Conservation (phyloP, 1,140 invertebrate genomes). For the Bombus turneri region DNA sequence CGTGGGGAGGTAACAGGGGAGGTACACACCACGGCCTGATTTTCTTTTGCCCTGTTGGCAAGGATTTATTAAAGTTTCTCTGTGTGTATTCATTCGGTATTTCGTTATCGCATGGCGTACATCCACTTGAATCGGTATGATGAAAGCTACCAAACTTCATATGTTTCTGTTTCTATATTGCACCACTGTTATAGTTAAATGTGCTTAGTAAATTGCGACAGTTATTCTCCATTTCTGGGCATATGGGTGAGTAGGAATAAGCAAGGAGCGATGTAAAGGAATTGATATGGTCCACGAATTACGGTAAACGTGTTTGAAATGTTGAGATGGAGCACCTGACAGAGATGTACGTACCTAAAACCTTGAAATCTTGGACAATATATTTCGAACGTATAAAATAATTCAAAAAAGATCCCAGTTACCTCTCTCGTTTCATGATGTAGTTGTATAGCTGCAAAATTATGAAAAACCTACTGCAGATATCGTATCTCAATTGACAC, state of each 20-base stretch:
- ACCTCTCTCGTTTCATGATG: too few relatives aligned
- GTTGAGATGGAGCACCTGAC: too few relatives aligned
- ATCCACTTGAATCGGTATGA: neutral
- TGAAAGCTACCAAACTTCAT: neutral
- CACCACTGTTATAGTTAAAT: neutral
- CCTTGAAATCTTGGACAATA: too few relatives aligned
- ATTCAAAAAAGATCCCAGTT: too few relatives aligned
- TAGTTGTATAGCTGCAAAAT: too few relatives aligned
- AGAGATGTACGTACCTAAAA: too few relatives aligned
- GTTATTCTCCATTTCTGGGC: neutral
- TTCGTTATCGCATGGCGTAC: neutral
- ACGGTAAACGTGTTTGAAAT: too few relatives aligned
- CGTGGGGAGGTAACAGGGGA: neutral
- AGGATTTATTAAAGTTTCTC: constrained; percentile 30
- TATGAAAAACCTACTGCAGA: too few relatives aligned
- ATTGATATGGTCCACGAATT: neutral
- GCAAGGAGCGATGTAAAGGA: too few relatives aligned
- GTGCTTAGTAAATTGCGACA: neutral
- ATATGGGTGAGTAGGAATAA: neutral
- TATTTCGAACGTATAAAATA: too few relatives aligned
- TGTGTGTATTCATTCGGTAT: neutral
- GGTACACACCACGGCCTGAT: constrained; percentile 30
- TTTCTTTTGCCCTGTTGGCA: constrained; percentile 27
- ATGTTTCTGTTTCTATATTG: neutral
- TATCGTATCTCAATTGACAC: too few relatives aligned